These are phyloP conservation scores for Anas georgica DNA, from an alignment of 2,797 vertebrate genomes.

Conservation along the genomic window DNA sequence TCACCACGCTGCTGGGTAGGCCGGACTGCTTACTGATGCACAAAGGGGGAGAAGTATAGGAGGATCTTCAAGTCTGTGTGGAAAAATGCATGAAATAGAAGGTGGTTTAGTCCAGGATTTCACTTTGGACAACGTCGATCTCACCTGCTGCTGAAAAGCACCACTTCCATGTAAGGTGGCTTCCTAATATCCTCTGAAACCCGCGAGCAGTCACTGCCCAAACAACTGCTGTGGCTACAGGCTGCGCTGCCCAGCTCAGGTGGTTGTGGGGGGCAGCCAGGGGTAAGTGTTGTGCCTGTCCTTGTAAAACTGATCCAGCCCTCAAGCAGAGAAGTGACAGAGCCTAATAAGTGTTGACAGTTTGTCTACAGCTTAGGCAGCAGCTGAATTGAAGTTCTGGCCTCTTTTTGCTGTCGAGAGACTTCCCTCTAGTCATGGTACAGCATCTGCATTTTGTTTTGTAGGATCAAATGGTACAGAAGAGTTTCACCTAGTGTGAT, in stretches of 20 bases:
- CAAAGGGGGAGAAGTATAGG: background rate
- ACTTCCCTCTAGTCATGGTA: background rate
- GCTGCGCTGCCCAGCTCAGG: background rate
- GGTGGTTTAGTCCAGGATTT: background rate
- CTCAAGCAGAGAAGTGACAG: background rate
- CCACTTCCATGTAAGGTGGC: background rate
- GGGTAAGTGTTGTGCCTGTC: background rate
- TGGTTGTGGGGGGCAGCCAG: background rate
- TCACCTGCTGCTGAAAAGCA: background rate
- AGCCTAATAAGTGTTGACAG: background rate
- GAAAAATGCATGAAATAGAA: background rate
- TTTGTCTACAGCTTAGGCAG: background rate
- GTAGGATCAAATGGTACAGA: background rate
- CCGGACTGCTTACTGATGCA: background rate
- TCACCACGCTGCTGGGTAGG: background rate
- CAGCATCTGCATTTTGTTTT: background rate
- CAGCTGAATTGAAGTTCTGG: background rate
- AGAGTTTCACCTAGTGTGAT: background rate
- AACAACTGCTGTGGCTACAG: background rate
- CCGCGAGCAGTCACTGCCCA: background rate
- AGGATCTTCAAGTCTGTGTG: background rate
- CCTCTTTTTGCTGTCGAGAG: background rate
- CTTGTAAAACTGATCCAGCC: constrained; percentile 8
- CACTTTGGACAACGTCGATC: background rate
- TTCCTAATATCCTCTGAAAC: background rate